Evolutionary conservation across 1,140 invertebrate species (phyloP).

Genomic region (Drosophila asahinai): DNA sequence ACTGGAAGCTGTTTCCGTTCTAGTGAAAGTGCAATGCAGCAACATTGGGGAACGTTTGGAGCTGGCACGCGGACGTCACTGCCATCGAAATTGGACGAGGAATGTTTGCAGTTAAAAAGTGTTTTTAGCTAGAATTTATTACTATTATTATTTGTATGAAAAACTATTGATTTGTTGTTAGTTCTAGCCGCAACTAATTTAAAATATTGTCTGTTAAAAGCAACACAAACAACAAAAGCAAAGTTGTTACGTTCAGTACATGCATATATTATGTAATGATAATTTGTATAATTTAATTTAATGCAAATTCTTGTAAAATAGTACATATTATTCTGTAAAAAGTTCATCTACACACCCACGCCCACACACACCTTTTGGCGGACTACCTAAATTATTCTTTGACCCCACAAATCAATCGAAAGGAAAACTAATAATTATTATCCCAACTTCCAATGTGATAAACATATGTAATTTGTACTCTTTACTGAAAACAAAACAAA

Average conservation of each 20-base stretch:
- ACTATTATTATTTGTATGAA: slow-evolving; percentile 72
- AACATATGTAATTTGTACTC: slow-evolving; percentile 71
- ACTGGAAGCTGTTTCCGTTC: slow-evolving; percentile 84
- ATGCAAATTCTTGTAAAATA: slow-evolving; percentile 63
- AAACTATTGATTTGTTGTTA: slow-evolving; percentile 80
- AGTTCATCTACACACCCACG: slow-evolving; percentile 57
- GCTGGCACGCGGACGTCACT: slow-evolving; percentile 66
- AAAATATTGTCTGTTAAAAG: slow-evolving; percentile 56
- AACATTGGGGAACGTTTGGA: slow-evolving; percentile 57
- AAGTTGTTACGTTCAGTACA: slow-evolving; percentile 47
- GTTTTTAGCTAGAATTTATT: slow-evolving; percentile 83
- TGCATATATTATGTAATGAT: slow-evolving; percentile 65
- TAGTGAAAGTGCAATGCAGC: slow-evolving; percentile 62
- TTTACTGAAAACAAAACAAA: slow-evolving; percentile 57
- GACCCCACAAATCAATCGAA: slow-evolving; percentile 45
- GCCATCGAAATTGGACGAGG: slow-evolving; percentile 73
- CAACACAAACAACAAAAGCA: slow-evolving; percentile 38
- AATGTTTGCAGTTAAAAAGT: slow-evolving; percentile 75
- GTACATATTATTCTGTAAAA: slow-evolving; percentile 64
- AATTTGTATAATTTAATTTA: slow-evolving; percentile 63
- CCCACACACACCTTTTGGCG: slow-evolving; percentile 40
- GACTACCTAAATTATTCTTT: slow-evolving; percentile 43
- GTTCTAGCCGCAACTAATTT: slow-evolving; percentile 72
- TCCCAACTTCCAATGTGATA: slow-evolving; percentile 80
- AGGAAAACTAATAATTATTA: slow-evolving; percentile 62